Percentiles rank a stretch among this genome's conserved stretches.
Evolutionary conservation across 2,113 vertebrate species (phyloP).

Genomic region (Tachysurus vachellii): DNA sequence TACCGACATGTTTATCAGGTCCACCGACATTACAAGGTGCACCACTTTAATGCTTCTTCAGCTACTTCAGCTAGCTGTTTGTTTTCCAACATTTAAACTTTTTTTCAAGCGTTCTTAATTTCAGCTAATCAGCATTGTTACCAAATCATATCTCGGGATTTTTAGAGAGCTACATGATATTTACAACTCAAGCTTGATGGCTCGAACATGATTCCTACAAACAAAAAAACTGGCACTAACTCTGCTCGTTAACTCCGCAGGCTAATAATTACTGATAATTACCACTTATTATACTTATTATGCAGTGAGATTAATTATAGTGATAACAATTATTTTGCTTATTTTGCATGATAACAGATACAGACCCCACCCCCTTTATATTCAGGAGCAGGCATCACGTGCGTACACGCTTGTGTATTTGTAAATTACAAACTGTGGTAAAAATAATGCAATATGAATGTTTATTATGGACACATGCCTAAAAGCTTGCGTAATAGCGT

Average conservation of each 20-base stretch:
- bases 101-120: not conserved
- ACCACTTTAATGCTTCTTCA: not conserved
- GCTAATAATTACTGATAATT: slow-evolving; percentile 23
- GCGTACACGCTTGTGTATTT: not conserved
- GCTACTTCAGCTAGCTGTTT: not conserved
- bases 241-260: not conserved
- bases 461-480: not conserved
- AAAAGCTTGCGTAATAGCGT: not conserved
- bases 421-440: not conserved
- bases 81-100: not conserved
- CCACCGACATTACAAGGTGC: not conserved
- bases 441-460: not conserved
- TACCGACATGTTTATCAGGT: not conserved
- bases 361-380: not conserved
- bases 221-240: not conserved
- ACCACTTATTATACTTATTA: not conserved
- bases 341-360: not conserved
- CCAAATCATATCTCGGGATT: not conserved
- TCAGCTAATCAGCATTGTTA: not conserved
- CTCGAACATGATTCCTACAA: not conserved
- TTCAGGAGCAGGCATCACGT: not conserved
- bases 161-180: too few species aligned
- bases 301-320: not conserved
- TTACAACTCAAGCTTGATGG: not conserved
- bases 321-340: not conserved